Conservation (phyloP, 2,113 vertebrate genomes). For the Tiliqua scincoides region DNA sequence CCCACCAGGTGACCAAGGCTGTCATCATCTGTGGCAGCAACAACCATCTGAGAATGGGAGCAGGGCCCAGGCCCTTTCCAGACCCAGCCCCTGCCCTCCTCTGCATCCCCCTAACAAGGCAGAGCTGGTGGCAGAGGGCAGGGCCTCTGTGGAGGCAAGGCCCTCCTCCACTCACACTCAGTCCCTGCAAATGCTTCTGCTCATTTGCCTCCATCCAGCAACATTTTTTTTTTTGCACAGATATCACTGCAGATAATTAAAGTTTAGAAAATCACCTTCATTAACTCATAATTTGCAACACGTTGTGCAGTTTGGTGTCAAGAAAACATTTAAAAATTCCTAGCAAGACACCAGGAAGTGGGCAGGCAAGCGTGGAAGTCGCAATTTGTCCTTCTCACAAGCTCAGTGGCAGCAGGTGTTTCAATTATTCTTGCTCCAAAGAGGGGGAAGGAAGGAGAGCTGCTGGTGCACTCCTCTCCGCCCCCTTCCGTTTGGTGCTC, state of each 20-base stretch:
- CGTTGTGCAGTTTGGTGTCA: not conserved
- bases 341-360: not conserved
- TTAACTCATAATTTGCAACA: not conserved
- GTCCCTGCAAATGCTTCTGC: no score
- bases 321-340: not conserved
- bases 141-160: no score
- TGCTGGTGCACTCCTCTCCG: not conserved
- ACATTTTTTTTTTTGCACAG: not conserved
- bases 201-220: not conserved
- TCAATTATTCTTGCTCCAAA: not conserved
- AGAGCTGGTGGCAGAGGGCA: no score
- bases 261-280: not conserved
- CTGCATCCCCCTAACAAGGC: not conserved
- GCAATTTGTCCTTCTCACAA: fast-evolving
- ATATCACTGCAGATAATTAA: not conserved
- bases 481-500: not conserved
- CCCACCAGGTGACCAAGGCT: no score
- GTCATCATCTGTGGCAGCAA: not conserved
- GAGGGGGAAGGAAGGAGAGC: not conserved
- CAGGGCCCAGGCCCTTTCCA: not conserved
- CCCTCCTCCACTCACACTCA: no score
- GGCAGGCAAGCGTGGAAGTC: fast-evolving
- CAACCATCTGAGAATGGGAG: not conserved
- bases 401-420: fast-evolving
- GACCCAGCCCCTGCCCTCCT: not conserved